These are phyloP conservation scores for Isotomurus palustris DNA, from an alignment of 2,888 invertebrate species.

Conservation along the genomic window DNA sequence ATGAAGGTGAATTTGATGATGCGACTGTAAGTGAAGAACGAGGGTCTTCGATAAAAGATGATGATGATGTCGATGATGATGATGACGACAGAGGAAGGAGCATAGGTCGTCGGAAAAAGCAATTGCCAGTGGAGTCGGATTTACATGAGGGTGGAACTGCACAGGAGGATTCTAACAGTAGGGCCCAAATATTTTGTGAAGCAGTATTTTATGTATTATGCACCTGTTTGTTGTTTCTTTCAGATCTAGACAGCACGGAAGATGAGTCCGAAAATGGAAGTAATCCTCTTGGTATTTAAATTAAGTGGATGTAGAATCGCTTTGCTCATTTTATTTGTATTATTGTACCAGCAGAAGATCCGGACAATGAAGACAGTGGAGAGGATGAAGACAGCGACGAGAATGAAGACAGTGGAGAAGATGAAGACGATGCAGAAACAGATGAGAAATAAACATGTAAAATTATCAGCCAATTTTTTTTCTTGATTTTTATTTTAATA, in stretches of 20 bases:
- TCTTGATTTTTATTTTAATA: background rate
- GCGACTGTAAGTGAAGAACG: background rate
- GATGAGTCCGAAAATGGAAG: no score
- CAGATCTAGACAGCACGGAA: no score
- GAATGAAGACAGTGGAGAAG: background rate
- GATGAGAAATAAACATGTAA: background rate
- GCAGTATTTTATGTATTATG: no score
- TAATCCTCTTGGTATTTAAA: background rate
- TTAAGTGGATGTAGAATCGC: no score
- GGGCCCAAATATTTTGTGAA: no score
- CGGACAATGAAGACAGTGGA: constrained; percentile 3
- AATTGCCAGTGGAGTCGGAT: no score
- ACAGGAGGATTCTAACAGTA: no score
- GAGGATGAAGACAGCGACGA: constrained; percentile 9
- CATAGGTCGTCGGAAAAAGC: no score
- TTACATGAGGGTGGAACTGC: no score
- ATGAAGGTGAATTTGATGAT: background rate
- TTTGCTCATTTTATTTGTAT: background rate
- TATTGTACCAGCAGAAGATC: background rate
- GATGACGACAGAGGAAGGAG: background rate
- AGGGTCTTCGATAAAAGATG: background rate
- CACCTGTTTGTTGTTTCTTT: no score
- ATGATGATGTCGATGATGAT: constrained; percentile 1
- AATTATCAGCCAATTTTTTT: no score
- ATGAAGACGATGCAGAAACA: background rate